Conservation (phyloP, 2,797 vertebrate species). For the Crax fasciolata region DNA sequence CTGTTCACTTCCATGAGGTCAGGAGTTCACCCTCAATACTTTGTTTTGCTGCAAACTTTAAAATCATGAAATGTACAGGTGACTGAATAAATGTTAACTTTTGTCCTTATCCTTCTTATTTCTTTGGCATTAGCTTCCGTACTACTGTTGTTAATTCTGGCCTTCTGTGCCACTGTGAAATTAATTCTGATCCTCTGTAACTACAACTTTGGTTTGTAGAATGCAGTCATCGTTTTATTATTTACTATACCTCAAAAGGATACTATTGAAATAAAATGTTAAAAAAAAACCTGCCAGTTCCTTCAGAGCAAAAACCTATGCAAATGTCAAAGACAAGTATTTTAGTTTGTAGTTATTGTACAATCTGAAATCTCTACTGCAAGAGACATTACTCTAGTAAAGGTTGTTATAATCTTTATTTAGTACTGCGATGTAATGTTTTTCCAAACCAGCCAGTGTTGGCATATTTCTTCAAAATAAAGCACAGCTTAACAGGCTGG, state of each 20-base stretch:
- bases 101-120: background rate
- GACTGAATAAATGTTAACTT: background rate
- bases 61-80: background rate
- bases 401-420: conserved; percentile 54
- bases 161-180: background rate
- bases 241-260: background rate
- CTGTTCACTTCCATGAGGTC: background rate
- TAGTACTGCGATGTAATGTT: conserved; percentile 43
- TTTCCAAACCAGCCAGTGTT: conserved; percentile 48
- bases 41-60: background rate
- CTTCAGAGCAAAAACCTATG: conserved; percentile 2
- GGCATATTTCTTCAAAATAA: conserved; percentile 72
- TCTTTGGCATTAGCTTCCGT: background rate
- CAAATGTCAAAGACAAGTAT: conserved; percentile 6
- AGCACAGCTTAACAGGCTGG: conserved; percentile 53
- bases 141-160: background rate
- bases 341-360: background rate
- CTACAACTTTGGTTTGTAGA: background rate
- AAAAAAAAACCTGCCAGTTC: background rate
- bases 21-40: background rate
- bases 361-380: background rate
- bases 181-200: background rate
- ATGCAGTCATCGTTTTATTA: background rate
- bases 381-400: conserved; percentile 26
- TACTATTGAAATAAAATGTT: conserved; percentile 10